Percentiles rank a stretch among this genome's conserved stretches.
Evolutionary conservation across 2,888 invertebrate species (phyloP).

Genomic region (Gandaritis pyraliata): DNA sequence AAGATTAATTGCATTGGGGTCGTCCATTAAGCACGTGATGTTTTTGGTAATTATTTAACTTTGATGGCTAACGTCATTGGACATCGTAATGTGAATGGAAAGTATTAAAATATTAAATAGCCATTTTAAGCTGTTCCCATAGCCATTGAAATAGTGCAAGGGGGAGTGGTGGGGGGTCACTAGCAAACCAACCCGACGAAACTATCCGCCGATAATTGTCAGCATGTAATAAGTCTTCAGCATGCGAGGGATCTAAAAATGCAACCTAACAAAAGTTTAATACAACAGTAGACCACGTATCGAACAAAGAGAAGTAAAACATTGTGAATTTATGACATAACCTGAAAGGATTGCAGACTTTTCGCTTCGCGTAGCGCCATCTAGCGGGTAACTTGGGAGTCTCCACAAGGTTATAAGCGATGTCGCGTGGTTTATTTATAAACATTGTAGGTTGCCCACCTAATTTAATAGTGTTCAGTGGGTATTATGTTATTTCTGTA

Average conservation of each 20-base stretch:
- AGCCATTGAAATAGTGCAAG: too few relatives aligned
- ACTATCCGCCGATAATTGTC: too few relatives aligned
- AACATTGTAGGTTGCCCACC: constrained; percentile 43
- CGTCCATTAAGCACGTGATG: too few relatives aligned
- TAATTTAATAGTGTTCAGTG: constrained; percentile 50
- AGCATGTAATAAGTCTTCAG: too few relatives aligned
- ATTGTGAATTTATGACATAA: constrained; percentile 13
- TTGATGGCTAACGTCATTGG: too few relatives aligned
- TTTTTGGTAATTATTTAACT: too few relatives aligned
- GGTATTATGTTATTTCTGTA: constrained; percentile 37
- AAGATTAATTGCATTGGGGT: too few relatives aligned
- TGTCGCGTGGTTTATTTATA: constrained; percentile 44
- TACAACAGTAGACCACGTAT: not conserved
- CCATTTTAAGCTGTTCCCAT: too few relatives aligned
- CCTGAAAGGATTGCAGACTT: constrained; percentile 25
- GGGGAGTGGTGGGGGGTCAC: too few relatives aligned
- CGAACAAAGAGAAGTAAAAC: constrained; percentile 7
- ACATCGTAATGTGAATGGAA: too few relatives aligned
- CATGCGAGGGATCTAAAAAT: not conserved
- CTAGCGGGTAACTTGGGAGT: constrained; percentile 68
- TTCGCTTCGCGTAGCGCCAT: constrained; percentile 63
- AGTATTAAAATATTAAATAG: too few relatives aligned
- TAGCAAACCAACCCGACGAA: too few relatives aligned
- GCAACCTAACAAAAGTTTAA: constrained; percentile 7
- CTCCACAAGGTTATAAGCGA: constrained; percentile 43